These are phyloP conservation scores for Apteryx owenii DNA, from an alignment of 2,113 vertebrate genomes.

Conservation along the genomic window DNA sequence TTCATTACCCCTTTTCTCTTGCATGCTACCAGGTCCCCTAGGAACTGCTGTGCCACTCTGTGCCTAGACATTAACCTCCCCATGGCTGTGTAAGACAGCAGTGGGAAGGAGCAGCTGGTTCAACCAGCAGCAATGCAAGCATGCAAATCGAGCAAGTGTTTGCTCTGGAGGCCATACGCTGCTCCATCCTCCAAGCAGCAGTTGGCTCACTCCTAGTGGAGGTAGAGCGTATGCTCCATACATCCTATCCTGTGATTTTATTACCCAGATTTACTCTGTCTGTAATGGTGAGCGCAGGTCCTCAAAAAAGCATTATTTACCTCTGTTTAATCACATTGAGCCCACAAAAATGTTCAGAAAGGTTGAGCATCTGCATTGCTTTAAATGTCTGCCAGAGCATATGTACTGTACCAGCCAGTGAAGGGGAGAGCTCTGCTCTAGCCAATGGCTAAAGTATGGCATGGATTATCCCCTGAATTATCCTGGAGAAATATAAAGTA, in stretches of 20 bases:
- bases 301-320: background rate
- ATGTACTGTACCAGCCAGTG: background rate
- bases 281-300: accelerated
- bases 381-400: background rate
- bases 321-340: background rate
- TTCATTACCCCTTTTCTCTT: background rate
- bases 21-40: background rate
- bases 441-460: background rate
- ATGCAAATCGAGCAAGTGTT: constrained; percentile 48
- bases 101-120: constrained; percentile 40
- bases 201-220: constrained; percentile 38
- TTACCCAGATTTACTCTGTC: background rate
- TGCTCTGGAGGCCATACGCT: constrained; percentile 46
- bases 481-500: background rate
- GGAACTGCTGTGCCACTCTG: background rate
- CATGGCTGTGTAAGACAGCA: background rate
- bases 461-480: background rate
- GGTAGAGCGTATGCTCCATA: constrained; percentile 32
- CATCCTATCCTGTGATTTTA: background rate
- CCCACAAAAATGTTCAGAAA: background rate
- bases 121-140: constrained; percentile 48
- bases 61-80: background rate
- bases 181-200: constrained; percentile 34
- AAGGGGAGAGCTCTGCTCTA: background rate
- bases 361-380: background rate